Evolutionary conservation across 2,888 invertebrate genomes (phyloP), one percentile per base, ranked within the genome.

Genomic region (Dusona sp.): DNA sequence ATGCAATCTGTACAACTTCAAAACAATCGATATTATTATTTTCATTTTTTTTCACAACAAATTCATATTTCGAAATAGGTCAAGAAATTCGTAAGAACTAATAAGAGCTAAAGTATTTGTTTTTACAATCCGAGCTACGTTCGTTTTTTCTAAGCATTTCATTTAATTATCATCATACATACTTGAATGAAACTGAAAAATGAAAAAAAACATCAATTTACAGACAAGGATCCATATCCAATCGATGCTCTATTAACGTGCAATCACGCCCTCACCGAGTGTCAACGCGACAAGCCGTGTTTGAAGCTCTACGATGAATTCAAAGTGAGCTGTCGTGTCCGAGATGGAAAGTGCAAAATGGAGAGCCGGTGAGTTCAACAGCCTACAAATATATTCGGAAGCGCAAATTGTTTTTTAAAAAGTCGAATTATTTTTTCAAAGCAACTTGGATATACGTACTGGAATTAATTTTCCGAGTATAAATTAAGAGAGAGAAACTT

Each of bases 171-270:
- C 45, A 6, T 38, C 11, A 3, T 33, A 42, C 29, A 42, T 11
- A 45, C 19, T 36, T 42, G 3, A 38, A 19, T n/a, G 22, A 6
- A 9, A 0, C 2, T 57, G 7, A 36, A 36, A 42, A 11, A 6
- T 33, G 13, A 16, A 19, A 36, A 3, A 9, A 19, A 65, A 19
- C 29, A 2, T 82, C 29, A 73, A 29, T 81, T 95, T 95, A 33
- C 96, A 97, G 98, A 98, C 93, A 98, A 97, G 95, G 98, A 98
- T 95, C 97, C 97, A 85, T 98, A 98, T 95, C 97, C 97, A 57
- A 97, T 98, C 91, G 98, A 98, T 94, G 97, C 98, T 84, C 95
- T 98, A 94, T 98, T 98, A 86, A 98, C 98, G 89, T 98, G 98
- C 95, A 98, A 97, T 94, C 98, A 98, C 94, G 98, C 98, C 68